Percentiles rank a stretch among this genome's conserved stretches.
Evolutionary conservation across 2,888 invertebrate species (phyloP).

Genomic region (Lordiphosa andalusiaca): DNA sequence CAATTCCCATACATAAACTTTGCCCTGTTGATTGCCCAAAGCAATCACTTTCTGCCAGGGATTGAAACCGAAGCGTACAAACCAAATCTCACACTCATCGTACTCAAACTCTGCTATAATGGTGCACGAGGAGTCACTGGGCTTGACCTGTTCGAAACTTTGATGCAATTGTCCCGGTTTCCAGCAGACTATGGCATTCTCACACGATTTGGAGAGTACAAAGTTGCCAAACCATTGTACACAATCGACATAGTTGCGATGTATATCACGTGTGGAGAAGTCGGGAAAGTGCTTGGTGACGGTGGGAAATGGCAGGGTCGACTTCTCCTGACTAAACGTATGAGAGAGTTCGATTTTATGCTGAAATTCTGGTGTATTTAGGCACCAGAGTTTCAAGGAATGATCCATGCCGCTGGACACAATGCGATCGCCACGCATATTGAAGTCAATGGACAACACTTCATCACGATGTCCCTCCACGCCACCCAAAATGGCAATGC

Average conservation of each 20-base stretch:
- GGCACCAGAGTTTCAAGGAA: constrained; percentile 94
- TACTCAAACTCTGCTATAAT: constrained; percentile 94
- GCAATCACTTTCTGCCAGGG: constrained; percentile 95
- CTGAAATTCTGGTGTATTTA: constrained; percentile 91
- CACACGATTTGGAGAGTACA: constrained; percentile 97
- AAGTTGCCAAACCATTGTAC: constrained; percentile 98
- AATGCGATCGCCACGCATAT: constrained; percentile 89
- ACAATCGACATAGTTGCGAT: constrained; percentile 99
- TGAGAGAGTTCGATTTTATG: constrained; percentile 93
- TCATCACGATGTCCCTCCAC: constrained; percentile 98
- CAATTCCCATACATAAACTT: constrained; percentile 96
- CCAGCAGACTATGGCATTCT: constrained; percentile 98
- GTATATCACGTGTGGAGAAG: constrained; percentile 97
- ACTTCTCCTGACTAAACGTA: constrained; percentile 88
- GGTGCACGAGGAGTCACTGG: constrained; percentile 89
- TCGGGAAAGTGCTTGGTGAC: constrained; percentile 96
- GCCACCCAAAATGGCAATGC: constrained; percentile 97
- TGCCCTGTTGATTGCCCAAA: constrained; percentile 96
- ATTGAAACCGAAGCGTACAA: constrained; percentile 96
- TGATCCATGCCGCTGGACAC: constrained; percentile 99
- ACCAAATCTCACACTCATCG: constrained; percentile 98
- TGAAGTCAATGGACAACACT: constrained; percentile 93
- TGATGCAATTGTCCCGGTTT: constrained; percentile 94
- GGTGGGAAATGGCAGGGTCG: constrained; percentile 91
- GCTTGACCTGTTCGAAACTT: constrained; percentile 84